These are phyloP conservation scores for Apis cerana DNA, from an alignment of 1,140 invertebrate species.

Conservation along the genomic window DNA sequence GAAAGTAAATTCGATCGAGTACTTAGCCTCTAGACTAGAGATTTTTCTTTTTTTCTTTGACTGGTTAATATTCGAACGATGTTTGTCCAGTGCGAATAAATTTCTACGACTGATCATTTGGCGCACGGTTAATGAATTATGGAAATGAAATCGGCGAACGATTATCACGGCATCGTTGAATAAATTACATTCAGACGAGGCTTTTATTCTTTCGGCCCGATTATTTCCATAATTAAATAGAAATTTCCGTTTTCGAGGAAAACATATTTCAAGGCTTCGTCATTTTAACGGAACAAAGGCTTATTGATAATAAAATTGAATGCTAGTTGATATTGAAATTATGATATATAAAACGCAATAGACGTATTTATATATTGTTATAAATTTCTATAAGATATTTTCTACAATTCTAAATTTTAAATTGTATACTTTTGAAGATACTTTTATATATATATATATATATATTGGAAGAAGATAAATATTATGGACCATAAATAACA, in stretches of 20 bases:
- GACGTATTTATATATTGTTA: too few species aligned
- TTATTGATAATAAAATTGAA: too few species aligned
- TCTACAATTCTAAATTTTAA: too few species aligned
- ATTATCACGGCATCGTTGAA: slow-evolving; percentile 39
- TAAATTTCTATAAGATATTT: too few species aligned
- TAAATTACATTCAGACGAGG: slow-evolving; percentile 39
- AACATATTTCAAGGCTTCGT: too few species aligned
- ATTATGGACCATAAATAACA: too few species aligned
- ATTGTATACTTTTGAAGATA: too few species aligned
- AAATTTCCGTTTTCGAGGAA: background rate
- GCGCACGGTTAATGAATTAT: slow-evolving; percentile 53
- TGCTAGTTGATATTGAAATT: too few species aligned
- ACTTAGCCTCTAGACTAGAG: background rate
- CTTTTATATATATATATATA: too few species aligned
- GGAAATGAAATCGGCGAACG: slow-evolving; percentile 46
- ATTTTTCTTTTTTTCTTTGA: background rate
- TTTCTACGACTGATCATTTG: slow-evolving; percentile 40
- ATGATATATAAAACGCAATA: too few species aligned
- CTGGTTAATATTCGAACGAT: slow-evolving; percentile 25
- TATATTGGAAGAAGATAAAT: too few species aligned
- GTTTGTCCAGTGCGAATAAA: slow-evolving; percentile 43
- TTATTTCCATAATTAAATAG: slow-evolving; percentile 26
- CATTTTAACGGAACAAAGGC: too few species aligned
- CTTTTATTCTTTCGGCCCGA: background rate
- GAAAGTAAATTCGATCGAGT: background rate